These are phyloP conservation scores for Heterohyrax brucei DNA, from an alignment of 2,797 vertebrate genomes.

Conservation along the genomic window DNA sequence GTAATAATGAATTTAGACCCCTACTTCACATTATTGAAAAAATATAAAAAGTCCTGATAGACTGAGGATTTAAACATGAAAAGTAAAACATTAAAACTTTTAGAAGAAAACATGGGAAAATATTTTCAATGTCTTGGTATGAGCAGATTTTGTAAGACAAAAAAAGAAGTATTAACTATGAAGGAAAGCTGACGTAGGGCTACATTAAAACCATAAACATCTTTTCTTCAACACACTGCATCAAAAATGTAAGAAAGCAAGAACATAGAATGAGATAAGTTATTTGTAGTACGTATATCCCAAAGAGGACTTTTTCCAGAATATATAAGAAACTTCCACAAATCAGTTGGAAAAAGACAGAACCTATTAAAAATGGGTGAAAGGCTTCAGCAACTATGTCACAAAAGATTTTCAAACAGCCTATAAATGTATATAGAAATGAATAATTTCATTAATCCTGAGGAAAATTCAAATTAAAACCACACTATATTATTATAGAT, in stretches of 20 bases:
- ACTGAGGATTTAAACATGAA: background rate
- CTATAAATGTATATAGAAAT: no score
- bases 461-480: no score
- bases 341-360: background rate
- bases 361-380: background rate
- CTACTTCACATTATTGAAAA: conserved; percentile 24
- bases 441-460: no score
- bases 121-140: background rate
- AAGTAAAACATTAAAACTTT: background rate
- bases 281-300: background rate
- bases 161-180: background rate
- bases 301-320: background rate
- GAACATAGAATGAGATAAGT: background rate
- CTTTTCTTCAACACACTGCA: background rate
- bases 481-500: background rate
- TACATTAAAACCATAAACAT: conserved; percentile 15
- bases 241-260: background rate
- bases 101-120: background rate
- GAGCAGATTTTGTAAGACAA: background rate
- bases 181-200: background rate
- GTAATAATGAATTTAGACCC: background rate
- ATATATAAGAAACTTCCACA: background rate
- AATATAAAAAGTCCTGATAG: background rate
- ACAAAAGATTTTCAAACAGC: background rate
- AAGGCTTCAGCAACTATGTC: background rate